Evolutionary conservation across 2,113 vertebrate genomes (phyloP), one percentile per base, ranked within the genome.

Genomic region (Syrmaticus mikado): DNA sequence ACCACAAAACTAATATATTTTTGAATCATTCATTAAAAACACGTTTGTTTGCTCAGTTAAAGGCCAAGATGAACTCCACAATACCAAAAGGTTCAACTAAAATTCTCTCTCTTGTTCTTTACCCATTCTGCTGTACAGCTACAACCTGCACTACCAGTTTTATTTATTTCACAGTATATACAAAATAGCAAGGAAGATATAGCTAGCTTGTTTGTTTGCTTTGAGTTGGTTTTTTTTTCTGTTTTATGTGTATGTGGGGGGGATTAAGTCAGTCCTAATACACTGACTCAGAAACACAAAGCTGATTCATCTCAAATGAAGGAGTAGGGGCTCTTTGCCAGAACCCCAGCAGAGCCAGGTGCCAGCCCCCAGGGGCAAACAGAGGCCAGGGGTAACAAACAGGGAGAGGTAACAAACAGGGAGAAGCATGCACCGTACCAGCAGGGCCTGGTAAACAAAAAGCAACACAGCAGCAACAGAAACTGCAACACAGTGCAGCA

Each of bases 1-100:
- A 94, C 89, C 94, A 88, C 89, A 82, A 81, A 96, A 92, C 89
- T 87, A 95, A 94, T 92, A 40, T 61, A 91, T 89, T 96, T 95
- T 85, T 85, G 64, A 95, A 80, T 61, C 85, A 68, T 89, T 92
- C 82, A 96, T 94, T 85, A 94, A 89, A 93, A 93, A 87, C 95
- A 94, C 89, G 89, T 95, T 96, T 95, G 89, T 90, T 95, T 91
- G 79, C 87, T 89, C 95, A 83, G 82, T 71, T 82, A 87, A 95
- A 95, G 71, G 91, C 87, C 85, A 95, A 81, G 46, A 92, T 57
- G 85, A 93, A 71, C 65, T 87, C 73, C n/a, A n/a, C 86, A 93
- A 90, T 53, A 90, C 32, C 76, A 57, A 80, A 93, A 87, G 64
- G 55, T 82, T 92, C 40, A 75, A 65, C 41, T 74, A 67, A 50